Evolutionary conservation across 2,113 vertebrate species (phyloP), one percentile per base, ranked within the genome.

Genomic region (Formicarius rufipectus): DNA sequence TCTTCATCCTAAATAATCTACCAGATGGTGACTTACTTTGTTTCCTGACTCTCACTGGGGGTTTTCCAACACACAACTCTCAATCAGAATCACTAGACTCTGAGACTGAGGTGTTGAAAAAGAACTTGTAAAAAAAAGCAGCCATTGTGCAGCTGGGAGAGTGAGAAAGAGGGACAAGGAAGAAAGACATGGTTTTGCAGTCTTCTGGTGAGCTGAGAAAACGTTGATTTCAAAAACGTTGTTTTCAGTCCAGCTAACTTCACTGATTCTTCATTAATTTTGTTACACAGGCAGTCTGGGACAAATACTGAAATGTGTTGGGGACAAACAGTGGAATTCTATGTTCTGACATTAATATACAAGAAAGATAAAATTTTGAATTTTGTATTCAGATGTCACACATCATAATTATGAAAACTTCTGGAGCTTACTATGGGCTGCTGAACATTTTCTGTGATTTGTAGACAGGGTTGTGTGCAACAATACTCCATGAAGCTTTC

Each of bases 331-430:
- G 2, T 47, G 88, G 42, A 80, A 83, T 90, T 90, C 40, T 73
- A 37, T 74, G 45, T 85, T 92, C 68, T 95, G 63, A 47, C 76
- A 78, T 83, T 58, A 80, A 59, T 63, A 30, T 17, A 69, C 18
- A 91, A 80, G 67, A 76, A 88, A 82, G 62, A 79, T 66, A 82
- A 37, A 80, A 58, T 55, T 80, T 85, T 88, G 33, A 23, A 74
- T 86, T 93, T 86, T 67, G 35, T 23, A 14, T 93, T 93, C 88
- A 86, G 12, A 90, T 80, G 55, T 92, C 50, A 42, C 90, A 94
- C 88, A 45, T 94, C 42, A 3, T 96, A 94, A 88, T 83, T 92
- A 93, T 74, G 72, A 47, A 37, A 88, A 63, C 53, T 92, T 92
- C 42, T 88, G 69, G 59, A 92, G 45, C 53, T 91, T 76, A 37